Conservation (phyloP, 2,888 invertebrate species). For the Drosophila suboccidentalis region DNA sequence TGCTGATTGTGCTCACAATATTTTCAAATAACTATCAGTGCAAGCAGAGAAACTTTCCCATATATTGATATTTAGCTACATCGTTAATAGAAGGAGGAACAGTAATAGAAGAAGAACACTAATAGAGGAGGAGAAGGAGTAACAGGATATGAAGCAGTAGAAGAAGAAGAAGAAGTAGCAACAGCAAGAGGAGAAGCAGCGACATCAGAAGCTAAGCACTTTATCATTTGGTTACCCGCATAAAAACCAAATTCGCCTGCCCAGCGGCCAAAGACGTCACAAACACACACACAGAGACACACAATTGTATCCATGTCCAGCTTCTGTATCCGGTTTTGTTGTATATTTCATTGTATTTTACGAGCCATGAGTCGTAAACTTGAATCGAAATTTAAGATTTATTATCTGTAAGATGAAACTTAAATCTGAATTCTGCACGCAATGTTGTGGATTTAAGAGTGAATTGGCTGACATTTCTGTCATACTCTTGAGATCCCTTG, state of each 20-base stretch:
- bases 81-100: too few species aligned
- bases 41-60: too few species aligned
- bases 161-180: not conserved
- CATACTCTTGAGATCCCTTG: slow-evolving; percentile 4
- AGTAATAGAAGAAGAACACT: too few species aligned
- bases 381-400: slow-evolving; percentile 78
- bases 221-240: slow-evolving; percentile 60
- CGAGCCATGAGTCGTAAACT: slow-evolving; percentile 70
- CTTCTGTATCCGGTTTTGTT: slow-evolving; percentile 26
- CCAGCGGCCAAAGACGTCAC: slow-evolving; percentile 3
- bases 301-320: not conserved
- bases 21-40: too few species aligned
- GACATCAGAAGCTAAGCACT: slow-evolving; percentile 14
- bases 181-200: not conserved
- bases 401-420: slow-evolving; percentile 74
- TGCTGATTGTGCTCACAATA: too few species aligned
- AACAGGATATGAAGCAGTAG: not conserved
- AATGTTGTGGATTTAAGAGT: slow-evolving; percentile 23
- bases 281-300: not conserved
- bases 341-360: slow-evolving; percentile 63
- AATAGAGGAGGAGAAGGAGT: not conserved
- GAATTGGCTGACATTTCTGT: slow-evolving; percentile 10
- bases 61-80: too few species aligned
- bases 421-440: slow-evolving; percentile 65
- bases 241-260: slow-evolving; percentile 15